phyloP scores from a whole-genome alignment of 1,140 invertebrate genomes.

The Drosophila ohnishii region DNA sequence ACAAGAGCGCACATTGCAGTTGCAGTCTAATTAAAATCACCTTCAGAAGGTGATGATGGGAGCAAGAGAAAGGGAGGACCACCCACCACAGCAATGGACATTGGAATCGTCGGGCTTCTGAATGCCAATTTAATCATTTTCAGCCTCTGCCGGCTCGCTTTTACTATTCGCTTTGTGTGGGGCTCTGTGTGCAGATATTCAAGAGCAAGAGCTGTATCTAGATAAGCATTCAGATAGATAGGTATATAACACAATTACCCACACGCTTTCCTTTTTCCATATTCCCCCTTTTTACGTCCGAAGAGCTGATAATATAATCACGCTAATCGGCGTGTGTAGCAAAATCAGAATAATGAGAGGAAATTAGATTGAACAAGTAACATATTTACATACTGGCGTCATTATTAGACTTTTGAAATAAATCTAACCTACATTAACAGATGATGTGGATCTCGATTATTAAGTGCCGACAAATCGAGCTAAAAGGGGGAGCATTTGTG shows the following conservation, averaged over 20 bases:
- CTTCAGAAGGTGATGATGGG: constrained; percentile 56
- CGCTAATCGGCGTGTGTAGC: constrained; percentile 2
- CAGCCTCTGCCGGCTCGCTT: neutral
- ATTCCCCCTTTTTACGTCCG: constrained; percentile 3
- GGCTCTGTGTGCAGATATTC: constrained; percentile 20
- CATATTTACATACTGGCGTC: constrained; percentile 14
- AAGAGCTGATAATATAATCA: constrained; percentile 28
- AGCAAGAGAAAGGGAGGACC: constrained; percentile 1
- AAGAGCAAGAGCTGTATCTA: constrained; percentile 26
- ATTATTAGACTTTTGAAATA: constrained; percentile 15
- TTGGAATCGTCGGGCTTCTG: constrained; percentile 21
- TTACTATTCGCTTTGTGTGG: constrained; percentile 12
- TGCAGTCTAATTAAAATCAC: constrained; percentile 77
- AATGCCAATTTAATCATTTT: constrained; percentile 46
- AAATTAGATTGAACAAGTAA: neutral
- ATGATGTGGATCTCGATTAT: neutral
- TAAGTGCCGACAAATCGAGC: neutral
- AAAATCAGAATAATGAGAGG: constrained; percentile 16
- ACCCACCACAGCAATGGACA: constrained; percentile 5
- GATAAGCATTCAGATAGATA: constrained; percentile 1
- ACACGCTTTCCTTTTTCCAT: constrained; percentile 19
- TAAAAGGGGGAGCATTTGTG: neutral
- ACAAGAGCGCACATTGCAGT: constrained; percentile 34
- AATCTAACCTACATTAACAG: neutral
- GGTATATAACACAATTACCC: constrained; percentile 20